Evolutionary conservation across 2,888 invertebrate genomes (phyloP), one percentile per base, ranked within the genome.

Genomic region (Latrodectus hesperus): DNA sequence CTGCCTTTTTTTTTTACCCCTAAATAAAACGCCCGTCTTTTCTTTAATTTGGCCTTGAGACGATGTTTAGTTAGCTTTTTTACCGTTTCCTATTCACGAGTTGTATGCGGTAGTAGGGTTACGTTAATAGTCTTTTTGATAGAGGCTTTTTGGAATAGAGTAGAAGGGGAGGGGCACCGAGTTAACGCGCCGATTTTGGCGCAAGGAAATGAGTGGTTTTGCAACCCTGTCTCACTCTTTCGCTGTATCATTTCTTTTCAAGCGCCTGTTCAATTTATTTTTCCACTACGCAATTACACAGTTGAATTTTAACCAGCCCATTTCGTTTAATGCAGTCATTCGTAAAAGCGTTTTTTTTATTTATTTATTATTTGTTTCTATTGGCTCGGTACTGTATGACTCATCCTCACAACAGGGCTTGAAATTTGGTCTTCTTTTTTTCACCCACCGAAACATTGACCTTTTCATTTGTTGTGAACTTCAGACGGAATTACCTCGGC

Each of bases 1-100:
- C 38, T 38, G 38, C 38, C 38, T 38, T 38, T 38, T 38, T 38
- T 38, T 38, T 4, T 38, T 38, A 38, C 38, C 38, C 38, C 6
- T 38, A 38, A 38, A 38, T 38, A 38, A 38, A 38, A 38, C 38
- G 38, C 38, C 38, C 38, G 38, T 60, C n/a, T 72, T 26, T 60
- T 74, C 74, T 55, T 26, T 74, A 74, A 74, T 74, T 53, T 55
- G 74, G 22, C 74, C 74, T 74, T 74, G 74, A 74, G 74, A 74
- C 74, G 16, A 60, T 60, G 60, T 60, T 60, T 60, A 16, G n/a
- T 60, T 16, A 60, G n/a, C n/a, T 60, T 60, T 60, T 60, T 60
- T 60, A 55, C n/a, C 12, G 60, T 60, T 60, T 60, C 60, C 60
- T 60, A 60, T 60, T 38, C 38, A 38, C 38, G 38, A 38, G 38